Conservation (phyloP, 2,888 invertebrate species). For the Chrysomela aeneicollis region DNA sequence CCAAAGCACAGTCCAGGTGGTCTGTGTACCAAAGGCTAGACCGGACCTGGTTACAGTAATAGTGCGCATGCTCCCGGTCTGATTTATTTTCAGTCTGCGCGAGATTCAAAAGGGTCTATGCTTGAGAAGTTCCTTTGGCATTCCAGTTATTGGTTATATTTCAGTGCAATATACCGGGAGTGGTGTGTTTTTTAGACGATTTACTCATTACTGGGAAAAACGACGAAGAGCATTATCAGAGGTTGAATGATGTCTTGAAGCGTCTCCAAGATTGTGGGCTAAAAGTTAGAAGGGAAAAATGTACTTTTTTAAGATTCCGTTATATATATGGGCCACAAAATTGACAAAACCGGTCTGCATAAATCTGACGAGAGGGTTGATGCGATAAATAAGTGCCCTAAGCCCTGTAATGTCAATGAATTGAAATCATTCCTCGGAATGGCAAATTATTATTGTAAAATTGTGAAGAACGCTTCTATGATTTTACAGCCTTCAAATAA, state of each 20-base stretch:
- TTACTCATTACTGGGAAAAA: slow-evolving; percentile 1
- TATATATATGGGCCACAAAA: slow-evolving; percentile 6
- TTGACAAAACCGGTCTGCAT: background rate
- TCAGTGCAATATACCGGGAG: no score
- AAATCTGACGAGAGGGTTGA: background rate
- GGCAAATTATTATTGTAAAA: slow-evolving; percentile 10
- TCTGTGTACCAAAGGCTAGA: no score
- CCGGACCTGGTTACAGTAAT: no score
- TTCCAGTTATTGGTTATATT: no score
- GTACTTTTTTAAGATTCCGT: background rate
- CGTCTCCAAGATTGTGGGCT: no score
- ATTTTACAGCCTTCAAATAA: background rate
- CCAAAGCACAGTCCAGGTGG: no score
- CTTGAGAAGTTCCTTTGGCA: no score
- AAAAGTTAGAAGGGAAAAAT: background rate
- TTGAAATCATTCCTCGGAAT: slow-evolving; percentile 3
- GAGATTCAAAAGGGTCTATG: no score
- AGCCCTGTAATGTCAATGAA: no score
- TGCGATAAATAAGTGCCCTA: background rate
- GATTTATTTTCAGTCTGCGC: no score
- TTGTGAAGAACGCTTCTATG: no score
- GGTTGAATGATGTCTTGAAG: background rate
- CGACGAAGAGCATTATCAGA: background rate
- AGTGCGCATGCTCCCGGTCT: no score
- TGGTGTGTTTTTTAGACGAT: slow-evolving; percentile 7